These are phyloP conservation scores for Carlito syrichta DNA, from an alignment of 2,113 vertebrate genomes.

Conservation along the genomic window DNA sequence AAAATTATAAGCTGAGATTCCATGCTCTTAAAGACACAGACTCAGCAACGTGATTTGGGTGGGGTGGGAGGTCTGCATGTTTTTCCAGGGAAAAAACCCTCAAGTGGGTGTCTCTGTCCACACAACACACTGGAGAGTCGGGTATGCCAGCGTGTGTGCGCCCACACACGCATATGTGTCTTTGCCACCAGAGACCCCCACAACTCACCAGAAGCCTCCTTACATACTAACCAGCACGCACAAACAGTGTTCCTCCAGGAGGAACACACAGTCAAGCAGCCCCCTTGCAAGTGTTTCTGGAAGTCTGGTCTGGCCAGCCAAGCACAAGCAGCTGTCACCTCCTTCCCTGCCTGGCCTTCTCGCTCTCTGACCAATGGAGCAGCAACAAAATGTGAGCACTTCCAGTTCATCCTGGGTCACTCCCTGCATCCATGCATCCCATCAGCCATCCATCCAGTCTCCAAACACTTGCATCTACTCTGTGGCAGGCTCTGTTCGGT, in stretches of 20 bases:
- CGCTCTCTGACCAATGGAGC: not conserved
- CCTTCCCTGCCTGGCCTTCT: not conserved
- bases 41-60: not conserved
- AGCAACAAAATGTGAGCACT: not conserved
- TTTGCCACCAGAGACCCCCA: not conserved
- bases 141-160: too few relatives aligned
- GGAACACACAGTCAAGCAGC: not conserved
- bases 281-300: not conserved
- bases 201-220: not conserved
- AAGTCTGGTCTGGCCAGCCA: not conserved
- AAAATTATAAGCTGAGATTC: slow-evolving; percentile 66
- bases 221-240: not conserved
- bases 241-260: not conserved
- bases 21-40: slow-evolving; percentile 70
- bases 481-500: not conserved
- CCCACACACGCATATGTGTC: fast-evolving
- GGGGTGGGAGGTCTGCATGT: not conserved
- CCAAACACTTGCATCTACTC: not conserved
- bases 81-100: not conserved
- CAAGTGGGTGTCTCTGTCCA: not conserved
- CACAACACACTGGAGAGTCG: not conserved
- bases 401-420: not conserved
- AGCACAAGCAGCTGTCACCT: fast-evolving
- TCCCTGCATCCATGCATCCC: not conserved
- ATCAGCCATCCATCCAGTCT: not conserved